phyloP scores from a whole-genome alignment of 2,888 invertebrate species.

The Stramonita haemastoma region DNA sequence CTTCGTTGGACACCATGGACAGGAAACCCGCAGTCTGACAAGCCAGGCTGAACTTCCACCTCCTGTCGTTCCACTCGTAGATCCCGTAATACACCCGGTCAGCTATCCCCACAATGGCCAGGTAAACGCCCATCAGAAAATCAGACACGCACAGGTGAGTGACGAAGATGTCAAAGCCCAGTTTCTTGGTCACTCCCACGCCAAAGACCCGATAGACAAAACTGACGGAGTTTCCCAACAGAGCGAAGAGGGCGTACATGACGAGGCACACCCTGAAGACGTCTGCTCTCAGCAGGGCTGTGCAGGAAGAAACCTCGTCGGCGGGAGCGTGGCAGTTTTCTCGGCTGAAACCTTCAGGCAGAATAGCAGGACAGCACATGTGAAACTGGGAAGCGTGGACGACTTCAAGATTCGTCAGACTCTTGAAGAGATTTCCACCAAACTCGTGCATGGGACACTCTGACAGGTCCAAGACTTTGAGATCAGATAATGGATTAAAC shows the following conservation, averaged over 20 bases:
- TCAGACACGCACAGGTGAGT: slow-evolving; percentile 45
- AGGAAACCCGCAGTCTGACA: slow-evolving; percentile 60
- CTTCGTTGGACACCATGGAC: slow-evolving; percentile 80
- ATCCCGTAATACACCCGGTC: slow-evolving; percentile 55
- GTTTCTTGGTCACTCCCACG: not conserved
- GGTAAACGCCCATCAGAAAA: slow-evolving; percentile 59
- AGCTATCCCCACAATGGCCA: slow-evolving; percentile 56
- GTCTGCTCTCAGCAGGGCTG: slow-evolving; percentile 10
- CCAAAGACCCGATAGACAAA: slow-evolving; percentile 19
- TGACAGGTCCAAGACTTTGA: not conserved
- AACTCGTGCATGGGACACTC: slow-evolving; percentile 21
- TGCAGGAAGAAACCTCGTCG: slow-evolving; percentile 39
- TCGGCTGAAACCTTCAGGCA: not conserved
- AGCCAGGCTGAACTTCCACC: slow-evolving; percentile 54
- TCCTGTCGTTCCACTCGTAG: slow-evolving; percentile 57
- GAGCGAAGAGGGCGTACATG: slow-evolving; percentile 15
- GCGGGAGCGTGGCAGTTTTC: slow-evolving; percentile 26
- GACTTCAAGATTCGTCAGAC: slow-evolving; percentile 30
- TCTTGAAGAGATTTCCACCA: not conserved
- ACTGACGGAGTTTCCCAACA: slow-evolving; percentile 31
- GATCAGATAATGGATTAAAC: not conserved
- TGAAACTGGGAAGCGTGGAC: slow-evolving; percentile 16
- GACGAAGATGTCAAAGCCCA: slow-evolving; percentile 41
- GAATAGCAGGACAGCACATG: slow-evolving; percentile 18
- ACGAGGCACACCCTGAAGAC: slow-evolving; percentile 16